Percentiles rank a stretch among this genome's conserved stretches.
Evolutionary conservation across 1,140 invertebrate species (phyloP).

Genomic region (Notospermus geniculatus): DNA sequence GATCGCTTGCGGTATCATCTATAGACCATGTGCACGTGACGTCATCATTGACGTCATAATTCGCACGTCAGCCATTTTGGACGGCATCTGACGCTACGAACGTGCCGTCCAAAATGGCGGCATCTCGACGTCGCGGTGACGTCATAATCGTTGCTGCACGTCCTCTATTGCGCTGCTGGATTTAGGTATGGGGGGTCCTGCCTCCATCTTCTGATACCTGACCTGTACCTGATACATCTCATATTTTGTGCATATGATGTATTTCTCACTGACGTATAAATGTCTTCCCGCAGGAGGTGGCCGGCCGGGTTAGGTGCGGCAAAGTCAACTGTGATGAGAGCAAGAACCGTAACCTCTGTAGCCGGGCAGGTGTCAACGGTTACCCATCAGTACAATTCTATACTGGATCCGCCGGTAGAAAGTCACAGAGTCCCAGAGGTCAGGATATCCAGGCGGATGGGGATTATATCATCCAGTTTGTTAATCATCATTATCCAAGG

Average conservation of each 20-base stretch:
- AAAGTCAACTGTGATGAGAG: conserved; percentile 62
- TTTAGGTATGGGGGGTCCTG: neutral
- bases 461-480: neutral
- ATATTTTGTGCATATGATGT: conserved; percentile 15
- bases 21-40: too few relatives aligned
- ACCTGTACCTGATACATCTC: neutral
- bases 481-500: too few relatives aligned
- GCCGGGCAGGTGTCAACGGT: conserved; percentile 55
- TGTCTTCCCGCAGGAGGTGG: conserved; percentile 60
- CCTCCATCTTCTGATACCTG: neutral
- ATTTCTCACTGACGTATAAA: too few relatives aligned
- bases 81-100: too few relatives aligned
- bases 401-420: conserved; percentile 27
- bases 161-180: too few relatives aligned
- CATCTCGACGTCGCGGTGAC: too few relatives aligned
- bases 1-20: too few relatives aligned
- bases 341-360: conserved; percentile 52
- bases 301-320: conserved; percentile 59
- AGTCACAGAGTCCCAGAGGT: neutral
- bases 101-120: too few relatives aligned
- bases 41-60: too few relatives aligned
- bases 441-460: conserved; percentile 3
- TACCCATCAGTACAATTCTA: conserved; percentile 63
- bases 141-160: too few relatives aligned
- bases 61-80: too few relatives aligned